Base-by-base conservation (phyloP, 2,797 vertebrate genomes). In the Tamandua tetradactyla region DNA sequence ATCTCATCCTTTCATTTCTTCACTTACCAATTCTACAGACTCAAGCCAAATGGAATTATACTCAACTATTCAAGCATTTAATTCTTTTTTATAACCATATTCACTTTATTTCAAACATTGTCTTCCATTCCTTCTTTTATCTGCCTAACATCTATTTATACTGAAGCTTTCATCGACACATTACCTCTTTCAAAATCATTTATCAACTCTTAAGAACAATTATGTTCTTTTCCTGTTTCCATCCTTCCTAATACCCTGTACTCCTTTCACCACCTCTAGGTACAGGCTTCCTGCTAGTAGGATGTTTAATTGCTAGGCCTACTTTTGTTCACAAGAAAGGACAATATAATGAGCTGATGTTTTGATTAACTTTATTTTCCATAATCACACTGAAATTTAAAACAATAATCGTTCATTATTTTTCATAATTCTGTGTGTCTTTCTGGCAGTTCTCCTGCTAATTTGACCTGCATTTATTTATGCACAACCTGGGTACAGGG, bases 381-480 rank as follows among this genome's bases (percentile, higher is more conserved):
- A 30, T 74, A 82, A 32, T 47, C 49, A 35, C 8, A 69, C 3
- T 69, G 12, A 18, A 18, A 42, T n/a, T 47, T 32, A 32, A 59
- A 68, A 44, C n/a, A 59, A 76, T 55, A 17, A 68, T 47, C 32
- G 20, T 76, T 32, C 27, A 22, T 83, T 49, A 69, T 35, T 78
- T 76, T 2, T 40, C 15, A 40, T 25, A 27, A 75, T 59, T 44
- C 11, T 14, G 11, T 59, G 40, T 20, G 49, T n/a, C 32, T 49
- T 59, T 2, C 1, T n/a, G 7, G 0, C 5, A 76, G 6, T 1
- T 17, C 64, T 0, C 17, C 64, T 35, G 6, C 42, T 86, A 18
- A 79, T 62, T 57, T 47, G 9, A 9, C 2, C 32, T 57, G 32
- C n/a, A 18, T 37, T 74, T 59, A 62, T 20, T 72, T 2, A 35